A percentile compares a stretch with the other conserved stretches of the same genome.
Conservation (phyloP, 2,888 invertebrate species). For the Cloeon dipterum region DNA sequence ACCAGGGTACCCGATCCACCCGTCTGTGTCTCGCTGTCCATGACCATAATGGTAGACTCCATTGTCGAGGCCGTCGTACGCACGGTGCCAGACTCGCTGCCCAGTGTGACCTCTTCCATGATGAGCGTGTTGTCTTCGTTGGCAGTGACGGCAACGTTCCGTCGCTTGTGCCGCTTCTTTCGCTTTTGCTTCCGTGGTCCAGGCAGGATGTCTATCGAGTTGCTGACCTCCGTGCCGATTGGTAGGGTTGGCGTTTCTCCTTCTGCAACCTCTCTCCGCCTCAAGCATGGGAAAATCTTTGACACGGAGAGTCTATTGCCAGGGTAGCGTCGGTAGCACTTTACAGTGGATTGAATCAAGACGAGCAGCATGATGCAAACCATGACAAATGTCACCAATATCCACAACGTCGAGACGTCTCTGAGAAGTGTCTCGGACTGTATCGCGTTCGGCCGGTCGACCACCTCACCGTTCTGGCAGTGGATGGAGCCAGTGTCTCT, state of each 20-base stretch:
- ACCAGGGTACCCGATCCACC: slow-evolving; percentile 38
- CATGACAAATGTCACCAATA: too few relatives aligned
- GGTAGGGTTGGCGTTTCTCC: background rate
- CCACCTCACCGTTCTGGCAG: too few relatives aligned
- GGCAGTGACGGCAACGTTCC: background rate
- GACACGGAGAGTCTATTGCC: too few relatives aligned
- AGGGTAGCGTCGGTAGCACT: too few relatives aligned
- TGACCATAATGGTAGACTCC: slow-evolving; percentile 8
- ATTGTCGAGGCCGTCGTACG: background rate
- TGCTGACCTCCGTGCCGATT: background rate
- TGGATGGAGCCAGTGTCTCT: background rate
- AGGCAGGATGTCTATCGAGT: background rate
- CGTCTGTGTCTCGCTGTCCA: slow-evolving; percentile 41
- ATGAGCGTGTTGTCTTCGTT: background rate
- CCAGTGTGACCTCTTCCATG: background rate
- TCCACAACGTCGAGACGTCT: too few relatives aligned
- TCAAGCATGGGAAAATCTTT: too few relatives aligned
- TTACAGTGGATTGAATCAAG: too few relatives aligned
- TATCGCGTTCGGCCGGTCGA: too few relatives aligned
- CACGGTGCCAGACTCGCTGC: background rate
- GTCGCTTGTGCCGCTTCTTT: background rate
- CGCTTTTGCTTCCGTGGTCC: background rate
- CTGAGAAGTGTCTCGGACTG: too few relatives aligned
- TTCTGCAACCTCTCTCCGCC: too few relatives aligned
- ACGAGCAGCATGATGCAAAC: too few relatives aligned